Base-by-base conservation (phyloP, 2,797 vertebrate genomes). In the Oceanodroma leucorhoa region DNA sequence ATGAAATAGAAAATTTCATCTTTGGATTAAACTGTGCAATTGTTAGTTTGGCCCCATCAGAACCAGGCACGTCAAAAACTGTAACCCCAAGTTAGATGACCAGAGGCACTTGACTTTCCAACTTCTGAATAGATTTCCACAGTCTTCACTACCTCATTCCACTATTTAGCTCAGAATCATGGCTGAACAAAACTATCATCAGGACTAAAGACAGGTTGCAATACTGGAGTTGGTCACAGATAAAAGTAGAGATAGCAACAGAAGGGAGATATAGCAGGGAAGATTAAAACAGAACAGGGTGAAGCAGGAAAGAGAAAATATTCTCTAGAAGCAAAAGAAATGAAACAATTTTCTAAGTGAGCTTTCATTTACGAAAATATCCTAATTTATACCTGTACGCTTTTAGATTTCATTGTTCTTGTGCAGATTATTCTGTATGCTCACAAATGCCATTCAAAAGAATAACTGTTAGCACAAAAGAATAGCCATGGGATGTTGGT, bases 1-100 rank as follows among this genome's bases (percentile, higher is more conserved):
- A 40, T 46, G 30, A 48, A 27, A 55, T 11, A 48, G 17, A 53
- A 50, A 64, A 40, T 10, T 2, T 14, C 0, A 0, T 38, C 2
- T 71, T 62, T 84, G 12, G 7, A 82, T 75, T 75, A 76, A 82
- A n/a, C 3, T 3, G 3, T 36, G 30, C 5, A 51, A 23, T 64
- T 87, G 4, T 75, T 72, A 57, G 10, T 77, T 83, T 80, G 60
- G 11, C 5, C 8, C 10, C 10, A 45, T 60, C 23, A 79, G 62
- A 90, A 41, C 3, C 16, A 89, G 7, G 11, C 11, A 61, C 15
- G 18, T 9, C 18, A 67, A 38, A 87, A 73, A 30, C 11, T n/a
- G 16, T 32, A 51, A 7, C 10, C 5, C n/a, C 18, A 70, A 38
- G 9, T 38, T 30, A 80, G 23, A 70, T 29, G 8, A 78, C 23